These are phyloP conservation scores for Pherbina coryleti DNA, from an alignment of 2,888 invertebrate species.

Conservation along the genomic window DNA sequence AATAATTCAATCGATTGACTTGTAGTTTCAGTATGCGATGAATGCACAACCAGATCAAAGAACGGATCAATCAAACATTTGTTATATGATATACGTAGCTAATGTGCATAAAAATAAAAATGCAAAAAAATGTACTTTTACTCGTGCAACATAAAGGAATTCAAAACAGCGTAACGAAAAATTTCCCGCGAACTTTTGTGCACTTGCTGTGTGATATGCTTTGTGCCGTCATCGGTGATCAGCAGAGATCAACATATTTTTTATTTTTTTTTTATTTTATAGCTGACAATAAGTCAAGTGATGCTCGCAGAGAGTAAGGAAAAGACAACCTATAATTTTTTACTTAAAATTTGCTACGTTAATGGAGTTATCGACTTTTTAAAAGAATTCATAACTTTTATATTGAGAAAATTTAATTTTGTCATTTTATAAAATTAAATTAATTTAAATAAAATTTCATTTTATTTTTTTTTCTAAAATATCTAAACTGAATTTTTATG, in stretches of 20 bases:
- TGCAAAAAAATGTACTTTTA: neutral
- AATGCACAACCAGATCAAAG: conserved; percentile 47
- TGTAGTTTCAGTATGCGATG: conserved; percentile 57
- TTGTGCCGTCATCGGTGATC: conserved; percentile 36
- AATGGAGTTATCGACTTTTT: too few species aligned
- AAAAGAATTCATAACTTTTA: neutral
- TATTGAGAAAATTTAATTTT: neutral
- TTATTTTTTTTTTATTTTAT: neutral
- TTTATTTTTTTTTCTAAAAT: neutral
- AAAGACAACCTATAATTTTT: neutral
- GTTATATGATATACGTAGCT: neutral
- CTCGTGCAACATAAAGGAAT: neutral
- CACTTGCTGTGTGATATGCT: conserved; percentile 50
- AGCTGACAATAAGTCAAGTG: neutral
- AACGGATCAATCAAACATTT: conserved; percentile 57
- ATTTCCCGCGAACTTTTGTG: conserved; percentile 61
- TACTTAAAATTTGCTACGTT: too few species aligned
- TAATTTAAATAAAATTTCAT: too few species aligned
- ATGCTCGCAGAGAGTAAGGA: neutral
- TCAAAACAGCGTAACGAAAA: conserved; percentile 25
- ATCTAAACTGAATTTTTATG: too few species aligned
- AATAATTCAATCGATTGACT: conserved; percentile 63
- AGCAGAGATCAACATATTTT: neutral
- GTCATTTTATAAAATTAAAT: too few species aligned
- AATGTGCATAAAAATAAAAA: neutral